Evolutionary conservation across 2,797 vertebrate genomes (phyloP).

Genomic region (Uromys caudimaculatus): DNA sequence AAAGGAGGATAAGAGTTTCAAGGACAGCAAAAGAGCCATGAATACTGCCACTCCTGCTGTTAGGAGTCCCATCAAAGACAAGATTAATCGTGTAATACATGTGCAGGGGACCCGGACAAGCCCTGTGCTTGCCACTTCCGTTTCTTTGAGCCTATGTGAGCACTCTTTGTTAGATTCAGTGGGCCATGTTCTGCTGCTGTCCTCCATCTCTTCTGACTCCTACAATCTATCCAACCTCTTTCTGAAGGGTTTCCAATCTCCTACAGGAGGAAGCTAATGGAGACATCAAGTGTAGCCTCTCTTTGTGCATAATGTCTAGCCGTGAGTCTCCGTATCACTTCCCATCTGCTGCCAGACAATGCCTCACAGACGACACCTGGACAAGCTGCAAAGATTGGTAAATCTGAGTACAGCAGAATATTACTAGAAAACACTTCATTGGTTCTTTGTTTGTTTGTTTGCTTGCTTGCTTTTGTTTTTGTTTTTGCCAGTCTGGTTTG

Average conservation of each 20-base stretch:
- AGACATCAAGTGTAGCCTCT: background rate
- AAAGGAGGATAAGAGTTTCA: too few relatives aligned
- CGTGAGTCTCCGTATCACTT: background rate
- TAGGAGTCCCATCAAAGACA: too few relatives aligned
- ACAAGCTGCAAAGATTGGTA: background rate
- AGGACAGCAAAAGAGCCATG: background rate
- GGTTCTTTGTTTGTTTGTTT: background rate
- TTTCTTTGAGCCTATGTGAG: too few relatives aligned
- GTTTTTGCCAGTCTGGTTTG: background rate
- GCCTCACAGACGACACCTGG: background rate
- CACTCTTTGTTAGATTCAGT: too few relatives aligned
- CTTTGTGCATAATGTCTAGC: background rate
- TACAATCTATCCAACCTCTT: background rate
- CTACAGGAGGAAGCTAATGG: background rate
- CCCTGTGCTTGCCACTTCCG: rapidly evolving
- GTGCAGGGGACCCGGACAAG: too few relatives aligned
- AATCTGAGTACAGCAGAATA: background rate
- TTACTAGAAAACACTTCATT: background rate
- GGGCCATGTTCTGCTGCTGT: too few relatives aligned
- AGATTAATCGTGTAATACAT: background rate
- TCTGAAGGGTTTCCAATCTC: too few relatives aligned
- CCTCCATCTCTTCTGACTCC: background rate
- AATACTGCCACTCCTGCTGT: too few relatives aligned
- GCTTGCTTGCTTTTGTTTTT: background rate
- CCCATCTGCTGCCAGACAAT: background rate